Conservation (phyloP, 2,888 invertebrate genomes). For the Pristionchus fissidentatus region DNA sequence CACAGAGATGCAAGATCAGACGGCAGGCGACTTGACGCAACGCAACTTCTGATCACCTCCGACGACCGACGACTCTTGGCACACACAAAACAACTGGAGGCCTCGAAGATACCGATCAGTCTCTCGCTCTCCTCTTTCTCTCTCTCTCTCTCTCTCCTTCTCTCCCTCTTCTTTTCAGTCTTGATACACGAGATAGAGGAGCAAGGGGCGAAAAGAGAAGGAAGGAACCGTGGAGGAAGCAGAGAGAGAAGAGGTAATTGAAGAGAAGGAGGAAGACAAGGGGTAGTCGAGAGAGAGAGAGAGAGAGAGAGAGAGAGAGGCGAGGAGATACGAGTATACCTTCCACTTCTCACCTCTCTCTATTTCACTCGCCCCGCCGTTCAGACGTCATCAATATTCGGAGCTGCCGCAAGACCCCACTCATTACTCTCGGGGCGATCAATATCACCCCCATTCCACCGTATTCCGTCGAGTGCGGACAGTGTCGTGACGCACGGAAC, state of each 20-base stretch:
- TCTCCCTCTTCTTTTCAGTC: background rate
- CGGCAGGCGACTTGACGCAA: background rate
- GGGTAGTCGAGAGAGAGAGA: no score
- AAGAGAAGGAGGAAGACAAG: no score
- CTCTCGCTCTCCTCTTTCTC: background rate
- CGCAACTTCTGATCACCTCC: background rate
- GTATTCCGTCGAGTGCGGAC: background rate
- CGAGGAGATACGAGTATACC: no score
- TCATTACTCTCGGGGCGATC: slow-evolving; percentile 20
- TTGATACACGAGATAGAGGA: background rate
- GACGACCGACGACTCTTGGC: background rate
- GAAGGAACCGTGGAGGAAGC: no score
- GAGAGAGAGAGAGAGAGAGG: no score
- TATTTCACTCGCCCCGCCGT: background rate
- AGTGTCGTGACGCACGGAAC: background rate
- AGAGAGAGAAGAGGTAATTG: no score
- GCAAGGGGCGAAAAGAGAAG: background rate
- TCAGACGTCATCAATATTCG: slow-evolving; percentile 11
- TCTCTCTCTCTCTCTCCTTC: background rate
- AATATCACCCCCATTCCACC: background rate
- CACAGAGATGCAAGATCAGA: background rate
- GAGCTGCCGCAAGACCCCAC: background rate
- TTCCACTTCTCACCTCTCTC: background rate
- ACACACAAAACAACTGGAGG: slow-evolving; percentile 4
- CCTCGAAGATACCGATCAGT: background rate